These are phyloP conservation scores for Apeltes quadracus DNA, from an alignment of 2,113 vertebrate species.

Conservation along the genomic window DNA sequence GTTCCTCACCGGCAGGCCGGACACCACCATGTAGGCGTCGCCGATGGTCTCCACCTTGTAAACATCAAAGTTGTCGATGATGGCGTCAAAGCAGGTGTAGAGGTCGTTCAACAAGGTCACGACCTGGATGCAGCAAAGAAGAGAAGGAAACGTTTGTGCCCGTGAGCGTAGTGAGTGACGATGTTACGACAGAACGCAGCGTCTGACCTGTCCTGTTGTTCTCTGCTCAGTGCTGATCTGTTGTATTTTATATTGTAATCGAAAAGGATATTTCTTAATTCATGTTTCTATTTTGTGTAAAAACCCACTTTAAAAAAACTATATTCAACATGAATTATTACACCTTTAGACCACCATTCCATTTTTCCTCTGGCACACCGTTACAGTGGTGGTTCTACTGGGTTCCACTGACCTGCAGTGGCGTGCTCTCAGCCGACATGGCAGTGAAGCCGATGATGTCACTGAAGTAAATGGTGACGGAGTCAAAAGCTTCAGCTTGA, in stretches of 20 bases:
- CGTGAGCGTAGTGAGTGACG: too few relatives aligned
- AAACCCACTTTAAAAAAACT: too few relatives aligned
- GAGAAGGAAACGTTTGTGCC: too few relatives aligned
- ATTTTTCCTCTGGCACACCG: too few relatives aligned
- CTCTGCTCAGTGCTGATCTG: too few relatives aligned
- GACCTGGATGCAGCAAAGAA: slow-evolving; percentile 77
- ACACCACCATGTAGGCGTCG: slow-evolving; percentile 97
- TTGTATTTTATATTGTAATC: too few relatives aligned
- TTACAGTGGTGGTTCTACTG: background rate
- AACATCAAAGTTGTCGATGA: slow-evolving; percentile 97
- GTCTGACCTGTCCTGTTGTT: too few relatives aligned
- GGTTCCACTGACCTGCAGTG: slow-evolving; percentile 82
- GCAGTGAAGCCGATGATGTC: slow-evolving; percentile 93
- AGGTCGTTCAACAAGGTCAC: slow-evolving; percentile 91
- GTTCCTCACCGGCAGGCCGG: slow-evolving; percentile 89
- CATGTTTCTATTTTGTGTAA: too few relatives aligned
- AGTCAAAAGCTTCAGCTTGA: slow-evolving; percentile 91
- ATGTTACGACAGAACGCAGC: too few relatives aligned
- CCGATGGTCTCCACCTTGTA: slow-evolving; percentile 98
- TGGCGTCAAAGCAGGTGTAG: slow-evolving; percentile 94
- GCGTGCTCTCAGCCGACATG: slow-evolving; percentile 89
- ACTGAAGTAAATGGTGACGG: slow-evolving; percentile 94
- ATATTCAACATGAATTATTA: too few relatives aligned
- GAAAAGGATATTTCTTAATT: too few relatives aligned
- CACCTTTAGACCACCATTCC: too few relatives aligned